Percentiles rank a stretch among this genome's conserved stretches.
phyloP scores from a whole-genome alignment of 1,140 invertebrate genomes.

The Megalonaias nervosa region DNA sequence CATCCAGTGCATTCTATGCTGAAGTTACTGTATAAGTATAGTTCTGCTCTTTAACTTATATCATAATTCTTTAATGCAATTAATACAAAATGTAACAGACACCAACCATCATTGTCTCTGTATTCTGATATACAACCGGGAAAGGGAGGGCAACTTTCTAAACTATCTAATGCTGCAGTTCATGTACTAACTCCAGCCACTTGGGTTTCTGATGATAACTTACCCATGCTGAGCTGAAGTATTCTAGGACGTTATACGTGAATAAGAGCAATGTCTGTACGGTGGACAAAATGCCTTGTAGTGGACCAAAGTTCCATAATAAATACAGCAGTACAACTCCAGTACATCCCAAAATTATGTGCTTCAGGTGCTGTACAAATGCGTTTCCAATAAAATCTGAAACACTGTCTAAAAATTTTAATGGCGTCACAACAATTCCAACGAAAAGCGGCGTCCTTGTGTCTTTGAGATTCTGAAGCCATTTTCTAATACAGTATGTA shows the following conservation, averaged over 20 bases:
- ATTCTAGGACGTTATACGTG: constrained; percentile 63
- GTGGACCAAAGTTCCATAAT: constrained; percentile 67
- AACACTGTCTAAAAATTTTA: constrained; percentile 80
- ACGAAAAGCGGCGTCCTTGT: constrained; percentile 75
- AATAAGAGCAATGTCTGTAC: constrained; percentile 52
- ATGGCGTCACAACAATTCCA: constrained; percentile 82
- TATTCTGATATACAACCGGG: too few species aligned
- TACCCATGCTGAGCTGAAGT: constrained; percentile 69
- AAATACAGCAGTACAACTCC: constrained; percentile 63
- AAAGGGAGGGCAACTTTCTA: too few species aligned
- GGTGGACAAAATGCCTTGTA: constrained; percentile 56
- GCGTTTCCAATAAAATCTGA: constrained; percentile 80
- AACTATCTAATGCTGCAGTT: too few species aligned
- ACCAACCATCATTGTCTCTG: too few species aligned
- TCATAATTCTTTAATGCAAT: too few species aligned
- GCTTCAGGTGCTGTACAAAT: constrained; percentile 61
- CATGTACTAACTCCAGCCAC: too few species aligned
- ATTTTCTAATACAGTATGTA: constrained; percentile 79
- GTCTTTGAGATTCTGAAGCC: constrained; percentile 75
- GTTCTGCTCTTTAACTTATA: too few species aligned
- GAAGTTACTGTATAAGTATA: too few species aligned
- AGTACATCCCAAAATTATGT: constrained; percentile 55
- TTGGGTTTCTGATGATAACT: constrained; percentile 21
- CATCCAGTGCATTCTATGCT: too few species aligned
- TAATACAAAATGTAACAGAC: too few species aligned